Conservation (phyloP, 1,140 invertebrate genomes). For the Pogonomyrmex barbatus region DNA sequence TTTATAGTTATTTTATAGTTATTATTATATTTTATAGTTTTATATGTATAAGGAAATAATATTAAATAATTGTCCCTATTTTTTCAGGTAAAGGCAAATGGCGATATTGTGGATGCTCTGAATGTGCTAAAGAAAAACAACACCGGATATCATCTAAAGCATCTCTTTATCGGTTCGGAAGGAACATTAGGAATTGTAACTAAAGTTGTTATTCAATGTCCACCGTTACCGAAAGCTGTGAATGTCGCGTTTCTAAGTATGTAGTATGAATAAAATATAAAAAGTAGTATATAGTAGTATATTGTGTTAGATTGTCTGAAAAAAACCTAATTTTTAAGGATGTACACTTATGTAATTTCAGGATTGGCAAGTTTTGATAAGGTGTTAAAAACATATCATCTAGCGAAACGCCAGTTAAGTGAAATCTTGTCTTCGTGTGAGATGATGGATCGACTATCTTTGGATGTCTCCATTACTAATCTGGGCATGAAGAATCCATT, state of each 20-base stretch:
- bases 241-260: constrained; percentile 95
- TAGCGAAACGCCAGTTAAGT: constrained; percentile 91
- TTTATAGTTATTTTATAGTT: neutral
- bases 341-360: constrained; percentile 77
- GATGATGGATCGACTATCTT: constrained; percentile 93
- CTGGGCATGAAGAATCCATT: constrained; percentile 88
- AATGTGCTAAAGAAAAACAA: constrained; percentile 97
- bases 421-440: constrained; percentile 98
- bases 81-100: constrained; percentile 94
- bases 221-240: constrained; percentile 91
- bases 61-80: constrained; percentile 14
- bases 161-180: constrained; percentile 98
- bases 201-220: constrained; percentile 96
- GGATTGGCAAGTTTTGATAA: constrained; percentile 91
- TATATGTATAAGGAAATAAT: neutral
- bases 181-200: constrained; percentile 98
- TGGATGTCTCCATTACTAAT: constrained; percentile 88
- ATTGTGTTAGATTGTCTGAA: neutral
- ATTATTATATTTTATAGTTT: constrained; percentile 1
- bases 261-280: constrained; percentile 3
- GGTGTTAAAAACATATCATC: constrained; percentile 91
- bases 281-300: neutral
- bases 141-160: constrained; percentile 98
- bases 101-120: constrained; percentile 94
- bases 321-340: neutral